Conservation (phyloP, 2,113 vertebrate genomes). For the Martes martes region DNA sequence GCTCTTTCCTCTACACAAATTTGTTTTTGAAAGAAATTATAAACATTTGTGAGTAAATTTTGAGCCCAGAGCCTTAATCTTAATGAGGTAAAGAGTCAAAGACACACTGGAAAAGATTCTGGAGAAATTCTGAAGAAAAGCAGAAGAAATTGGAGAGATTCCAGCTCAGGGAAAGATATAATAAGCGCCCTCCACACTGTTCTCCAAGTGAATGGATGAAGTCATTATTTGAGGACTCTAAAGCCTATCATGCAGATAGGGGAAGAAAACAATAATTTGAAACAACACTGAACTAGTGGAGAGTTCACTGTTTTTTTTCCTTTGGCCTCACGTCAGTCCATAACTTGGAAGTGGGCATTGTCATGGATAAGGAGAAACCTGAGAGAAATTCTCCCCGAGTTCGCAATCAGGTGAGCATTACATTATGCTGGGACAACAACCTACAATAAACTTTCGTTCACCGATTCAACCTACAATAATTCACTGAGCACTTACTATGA, state of each 20-base stretch:
- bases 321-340: not conserved
- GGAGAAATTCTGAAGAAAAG: not conserved
- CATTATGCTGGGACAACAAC: not conserved
- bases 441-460: not conserved
- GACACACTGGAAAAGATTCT: not conserved
- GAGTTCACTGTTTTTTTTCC: not conserved
- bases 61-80: not conserved
- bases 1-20: not conserved
- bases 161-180: not conserved
- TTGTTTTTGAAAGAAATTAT: not conserved
- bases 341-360: not conserved
- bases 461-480: not conserved
- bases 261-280: not conserved
- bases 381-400: not conserved
- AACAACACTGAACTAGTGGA: not conserved
- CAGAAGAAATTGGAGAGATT: not conserved
- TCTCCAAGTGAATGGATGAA: not conserved
- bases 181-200: not conserved
- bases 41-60: not conserved
- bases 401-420: not conserved
- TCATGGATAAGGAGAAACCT: not conserved
- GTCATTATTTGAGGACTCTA: not conserved
- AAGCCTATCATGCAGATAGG: not conserved
- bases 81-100: not conserved
- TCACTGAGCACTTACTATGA: not conserved